Evolutionary conservation across 2,113 vertebrate genomes (phyloP), one percentile per base, ranked within the genome.

Genomic region (Lamprotornis superbus): DNA sequence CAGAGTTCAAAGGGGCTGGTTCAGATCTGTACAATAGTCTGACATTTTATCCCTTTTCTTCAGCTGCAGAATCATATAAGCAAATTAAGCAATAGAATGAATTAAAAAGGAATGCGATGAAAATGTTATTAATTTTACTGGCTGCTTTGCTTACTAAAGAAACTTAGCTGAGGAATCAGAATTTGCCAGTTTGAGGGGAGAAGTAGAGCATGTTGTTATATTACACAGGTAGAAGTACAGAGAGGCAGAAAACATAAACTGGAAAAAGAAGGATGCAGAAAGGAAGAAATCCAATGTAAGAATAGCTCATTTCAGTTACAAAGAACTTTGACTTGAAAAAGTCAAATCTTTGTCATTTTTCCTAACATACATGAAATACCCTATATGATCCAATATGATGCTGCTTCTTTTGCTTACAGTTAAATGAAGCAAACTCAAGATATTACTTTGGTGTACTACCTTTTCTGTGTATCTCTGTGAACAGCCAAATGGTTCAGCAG

Each of bases 1-100:
- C 74, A 94, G 65, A 89, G 87, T 95, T 94, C 89, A 94, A 96
- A 95, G 87, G 59, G 68, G 71, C 42, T 88, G 50, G 55, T 81
- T 94, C 78, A 47, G 61, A 75, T 74, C 57, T 60, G 37, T 64
- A 87, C 76, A 88, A 68, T 35, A 61, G 64, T 61, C 27, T 87
- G 94, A 83, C 81, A 89, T 82, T 95, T 91, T 73, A 87, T 91
- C 70, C 70, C 44, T 85, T 83, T 87, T 86, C 71, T 89, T 94
- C 37, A 81, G 78, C 65, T 57, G 73, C 65, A 91, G 75, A 85
- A 59, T 77, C 78, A 65, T 71, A 61, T 53, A 74, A 83, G 68
- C 18, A 95, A 96, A 93, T 68, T 84, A 91, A 78, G 65, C 56
- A 94, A 81, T 12, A 76, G 19, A 69, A 47, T 2, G 5, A 87